These are phyloP conservation scores for Lamproptera curius DNA, from an alignment of 2,888 invertebrate species.

Conservation along the genomic window DNA sequence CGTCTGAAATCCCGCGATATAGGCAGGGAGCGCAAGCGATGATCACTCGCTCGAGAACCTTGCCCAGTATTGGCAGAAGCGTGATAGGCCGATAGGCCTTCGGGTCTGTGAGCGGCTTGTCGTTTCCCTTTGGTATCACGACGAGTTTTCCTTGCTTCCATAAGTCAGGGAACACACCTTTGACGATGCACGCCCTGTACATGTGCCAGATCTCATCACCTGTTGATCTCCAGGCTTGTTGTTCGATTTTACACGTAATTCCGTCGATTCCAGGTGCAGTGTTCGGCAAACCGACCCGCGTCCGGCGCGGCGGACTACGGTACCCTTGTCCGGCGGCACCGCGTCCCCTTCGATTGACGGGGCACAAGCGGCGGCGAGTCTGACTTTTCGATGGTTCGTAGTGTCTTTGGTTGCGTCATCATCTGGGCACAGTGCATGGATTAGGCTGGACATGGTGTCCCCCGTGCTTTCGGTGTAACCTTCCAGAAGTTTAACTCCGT, in stretches of 20 bases:
- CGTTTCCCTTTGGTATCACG: no score
- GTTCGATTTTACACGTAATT: not conserved
- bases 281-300: not conserved
- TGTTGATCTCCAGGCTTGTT: not conserved
- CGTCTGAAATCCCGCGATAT: slow-evolving; percentile 1
- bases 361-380: not conserved
- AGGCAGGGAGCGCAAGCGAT: not conserved
- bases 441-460: not conserved
- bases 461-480: not conserved
- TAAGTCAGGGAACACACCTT: not conserved
- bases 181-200: not conserved
- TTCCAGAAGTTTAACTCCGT: not conserved
- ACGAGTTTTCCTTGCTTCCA: no score
- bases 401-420: not conserved
- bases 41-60: not conserved
- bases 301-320: slow-evolving; percentile 4
- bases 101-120: no score
- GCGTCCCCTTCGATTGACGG: slow-evolving; percentile 20
- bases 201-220: no score
- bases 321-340: slow-evolving; percentile 9
- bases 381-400: not conserved
- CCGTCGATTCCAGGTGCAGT: not conserved
- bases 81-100: no score
- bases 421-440: not conserved
- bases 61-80: not conserved